Base-by-base conservation (phyloP, 2,888 invertebrate genomes). In the Caenorhabditis sp. region DNA sequence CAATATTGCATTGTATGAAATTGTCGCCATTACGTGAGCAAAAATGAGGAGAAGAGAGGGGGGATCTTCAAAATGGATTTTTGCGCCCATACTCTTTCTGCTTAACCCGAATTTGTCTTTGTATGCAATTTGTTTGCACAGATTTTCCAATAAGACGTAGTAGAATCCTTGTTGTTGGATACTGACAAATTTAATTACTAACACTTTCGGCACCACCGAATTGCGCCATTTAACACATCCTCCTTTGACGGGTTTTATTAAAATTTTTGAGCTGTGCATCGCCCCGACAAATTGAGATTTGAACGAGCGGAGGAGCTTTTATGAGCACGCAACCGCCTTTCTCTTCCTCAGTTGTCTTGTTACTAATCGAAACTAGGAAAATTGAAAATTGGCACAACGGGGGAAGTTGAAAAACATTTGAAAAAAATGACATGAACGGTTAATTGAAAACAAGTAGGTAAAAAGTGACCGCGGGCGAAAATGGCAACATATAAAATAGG, bases 181-280 rank as follows among this genome's bases (percentile, higher is more conserved):
- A 59, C 82, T 82, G 79, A 85, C 86, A 86, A 86, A 86, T 86
- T 86, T 86, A 86, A 86, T 86, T 86, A 86, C 86, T 85, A 85
- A 81, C 85, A 79, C 81, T 69, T 85, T 86, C 49, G 83, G 66
- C 69, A 58, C 66, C 76, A 41, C 54, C 82, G 73, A 79, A 86
- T 83, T 83, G 84, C 83, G 82, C 86, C 86, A 86, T 86, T 83
- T 86, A 86, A 82, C 86, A 75, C 85, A 75, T 76, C 74, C 66
- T 47, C 61, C 73, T 24, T 44, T 75, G 77, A 73, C 82, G 82
- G 68, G 76, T 82, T 80, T 85, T 82, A 82, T 85, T 82, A 85
- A 85, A 85, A 76, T 84, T 68, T 73, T 38, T 38, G 31, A 8
- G 47, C 41, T 19, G 28, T n/a, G 51, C 26, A n/a, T n/a, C n/a